Base-by-base conservation (phyloP, 2,888 invertebrate genomes). In the Anagyrus pseudococci region DNA sequence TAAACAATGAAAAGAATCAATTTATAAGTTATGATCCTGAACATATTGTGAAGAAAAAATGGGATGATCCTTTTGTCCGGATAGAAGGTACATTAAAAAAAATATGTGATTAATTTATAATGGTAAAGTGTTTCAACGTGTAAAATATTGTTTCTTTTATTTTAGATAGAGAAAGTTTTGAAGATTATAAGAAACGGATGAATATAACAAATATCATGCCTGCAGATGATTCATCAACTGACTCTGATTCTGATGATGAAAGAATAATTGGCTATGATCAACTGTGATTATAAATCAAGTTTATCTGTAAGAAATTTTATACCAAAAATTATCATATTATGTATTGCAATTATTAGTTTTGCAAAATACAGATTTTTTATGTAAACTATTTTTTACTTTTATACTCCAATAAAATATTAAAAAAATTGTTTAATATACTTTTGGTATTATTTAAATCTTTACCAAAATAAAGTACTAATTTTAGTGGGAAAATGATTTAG, bases 161-260 rank as follows among this genome's bases (percentile, higher is more conserved):
- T 60, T 68, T 67, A 76, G 76, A 66, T 15, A 67, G 50, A 63
- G 68, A 68, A 55, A 70, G 65, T 62, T 73, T 75, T 20, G 19
- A 40, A 10, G 71, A 73, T 4, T 76, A 72, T 46, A 76, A 72
- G 67, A 70, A 62, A 20, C 58, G 60, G 25, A 67, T 73, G 63
- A 57, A 71, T 4, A 70, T 75, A 52, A 23, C 47, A 1, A 67
- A 76, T 47, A 73, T 80, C 63, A 47, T 56, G 53, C 77, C 77
- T 17, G 73, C 60, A 10, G 73, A 69, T n/a, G 70, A 72, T 23
- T 74, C 76, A 22, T 73, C 75, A 1, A 72, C 73, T 22, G 74
- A 71, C 13, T 75, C 73, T 8, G 74, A 74, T 2, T 79, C 79
- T 15, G 79, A 79, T 25, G 79, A 79, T 53, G 78, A 78, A 54